Conservation (phyloP, 1,140 invertebrate species). For the Tetranychus urticae region DNA sequence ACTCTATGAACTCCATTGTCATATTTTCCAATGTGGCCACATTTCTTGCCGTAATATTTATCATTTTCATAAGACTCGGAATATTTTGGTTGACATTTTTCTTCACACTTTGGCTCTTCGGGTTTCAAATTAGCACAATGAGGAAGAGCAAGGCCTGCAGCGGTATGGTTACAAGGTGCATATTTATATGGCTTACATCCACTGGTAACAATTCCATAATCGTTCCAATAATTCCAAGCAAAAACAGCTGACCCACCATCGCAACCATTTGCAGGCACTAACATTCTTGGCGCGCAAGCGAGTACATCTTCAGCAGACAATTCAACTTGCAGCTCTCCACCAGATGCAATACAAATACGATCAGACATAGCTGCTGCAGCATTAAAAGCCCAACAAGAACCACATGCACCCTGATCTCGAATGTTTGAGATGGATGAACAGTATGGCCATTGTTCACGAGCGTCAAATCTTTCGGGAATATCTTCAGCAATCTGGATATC, state of each 20-base stretch:
- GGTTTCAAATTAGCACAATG: slow-evolving; percentile 33
- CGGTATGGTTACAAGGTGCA: slow-evolving; percentile 65
- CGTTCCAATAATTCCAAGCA: slow-evolving; percentile 23
- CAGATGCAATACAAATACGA: slow-evolving; percentile 38
- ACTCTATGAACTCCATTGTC: slow-evolving; percentile 32
- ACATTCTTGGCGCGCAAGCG: no score
- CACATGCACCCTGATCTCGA: slow-evolving; percentile 45
- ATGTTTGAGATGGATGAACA: slow-evolving; percentile 61
- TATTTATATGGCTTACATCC: slow-evolving; percentile 60
- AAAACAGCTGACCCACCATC: slow-evolving; percentile 22
- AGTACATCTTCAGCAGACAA: slow-evolving; percentile 7
- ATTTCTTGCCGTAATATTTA: slow-evolving; percentile 42
- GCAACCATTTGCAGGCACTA: no score
- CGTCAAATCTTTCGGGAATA: slow-evolving; percentile 57
- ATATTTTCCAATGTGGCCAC: no score
- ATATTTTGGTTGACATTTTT: slow-evolving; percentile 39
- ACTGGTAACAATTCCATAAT: slow-evolving; percentile 45
- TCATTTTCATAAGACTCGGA: slow-evolving; percentile 42
- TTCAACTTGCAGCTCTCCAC: slow-evolving; percentile 21
- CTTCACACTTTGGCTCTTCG: slow-evolving; percentile 51
- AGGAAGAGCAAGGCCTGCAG: slow-evolving; percentile 38
- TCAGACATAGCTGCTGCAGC: slow-evolving; percentile 20
- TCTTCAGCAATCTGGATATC: slow-evolving; percentile 14
- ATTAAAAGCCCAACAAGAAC: slow-evolving; percentile 8
- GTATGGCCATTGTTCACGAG: slow-evolving; percentile 50